Base-by-base conservation (phyloP, 2,113 vertebrate genomes). In the Lophochroa leadbeateri region DNA sequence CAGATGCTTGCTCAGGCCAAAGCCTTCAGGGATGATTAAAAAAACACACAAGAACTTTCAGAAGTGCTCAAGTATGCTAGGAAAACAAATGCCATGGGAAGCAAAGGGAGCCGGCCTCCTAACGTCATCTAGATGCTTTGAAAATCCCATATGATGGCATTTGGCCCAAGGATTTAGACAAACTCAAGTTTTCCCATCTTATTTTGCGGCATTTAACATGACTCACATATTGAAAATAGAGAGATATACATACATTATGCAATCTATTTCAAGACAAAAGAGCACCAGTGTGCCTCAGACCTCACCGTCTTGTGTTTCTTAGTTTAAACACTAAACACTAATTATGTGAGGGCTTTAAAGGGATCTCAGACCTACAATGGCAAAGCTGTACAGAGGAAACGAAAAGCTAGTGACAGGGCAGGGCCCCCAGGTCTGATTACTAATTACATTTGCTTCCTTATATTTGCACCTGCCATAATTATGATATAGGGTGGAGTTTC, bases 1-100 rank as follows among this genome's bases (percentile, higher is more conserved):
- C 79, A 91, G 79, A 89, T 94, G 82, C 82, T 80, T 86, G 53
- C 50, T 88, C 68, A 63, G 89, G 77, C 91, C 92, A 95, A 79
- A 94, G 74, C 72, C 81, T 95, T 96, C 84, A 69, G 91, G 65
- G 91, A 82, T 91, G 84, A 92, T 87, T 86, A 55, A 90, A 94
- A 92, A 90, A 75, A 53, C 67, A 92, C 87, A 64, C 63, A 93
- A 85, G 61, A 94, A 83, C 80, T 94, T 97, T 91, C 80, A 92
- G 61, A 89, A 94, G 52, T 84, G 80, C 76, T 90, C 61, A 78
- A 81, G n/a, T 88, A 81, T 18, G 33, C 67, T 86, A 91, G 20
- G 53, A 97, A 88, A 87, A 79, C 84, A 96, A 95, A 90, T 82
- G 49, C 25, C 57, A 82, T 17, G 21, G 49, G 75, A 94, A 82